These are phyloP conservation scores for Cordilura impudica DNA, from an alignment of 2,888 invertebrate genomes.

Conservation along the genomic window DNA sequence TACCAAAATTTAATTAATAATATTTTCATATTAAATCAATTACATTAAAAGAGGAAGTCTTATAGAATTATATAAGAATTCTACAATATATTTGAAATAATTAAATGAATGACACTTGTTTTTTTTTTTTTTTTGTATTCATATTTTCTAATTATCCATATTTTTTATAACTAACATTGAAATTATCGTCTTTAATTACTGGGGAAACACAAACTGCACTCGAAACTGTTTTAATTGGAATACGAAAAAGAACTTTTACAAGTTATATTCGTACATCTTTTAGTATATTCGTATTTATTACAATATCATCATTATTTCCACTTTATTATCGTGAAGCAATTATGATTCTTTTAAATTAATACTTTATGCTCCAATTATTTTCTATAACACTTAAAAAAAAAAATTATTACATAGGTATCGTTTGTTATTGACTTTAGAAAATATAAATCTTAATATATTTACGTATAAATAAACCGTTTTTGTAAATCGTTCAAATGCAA, in stretches of 20 bases:
- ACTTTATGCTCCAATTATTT: constrained; percentile 59
- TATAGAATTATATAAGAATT: not conserved
- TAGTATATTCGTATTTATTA: not conserved
- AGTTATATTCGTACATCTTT: not conserved
- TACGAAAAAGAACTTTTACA: constrained; percentile 1
- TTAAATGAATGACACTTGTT: not conserved
- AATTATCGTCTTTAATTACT: not conserved
- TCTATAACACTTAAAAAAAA: constrained; percentile 30
- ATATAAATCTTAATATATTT: not conserved
- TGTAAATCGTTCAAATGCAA: constrained; percentile 60
- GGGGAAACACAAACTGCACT: constrained; percentile 4
- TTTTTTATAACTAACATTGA: not conserved
- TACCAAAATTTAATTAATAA: constrained; percentile 27
- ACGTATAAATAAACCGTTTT: constrained; percentile 43
- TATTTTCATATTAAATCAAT: constrained; percentile 23
- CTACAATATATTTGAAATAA: not conserved
- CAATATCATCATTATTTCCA: constrained; percentile 24
- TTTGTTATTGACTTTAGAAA: constrained; percentile 36
- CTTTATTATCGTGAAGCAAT: not conserved
- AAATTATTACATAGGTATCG: constrained; percentile 34
- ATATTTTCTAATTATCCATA: not conserved
- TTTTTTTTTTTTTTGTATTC: not conserved
- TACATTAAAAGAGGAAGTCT: not conserved
- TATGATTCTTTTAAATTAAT: constrained; percentile 16
- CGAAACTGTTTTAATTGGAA: constrained; percentile 11